A percentile compares a stretch with the other conserved stretches of the same genome.
Conservation (phyloP, 2,888 invertebrate genomes). For the Anodontia alba region DNA sequence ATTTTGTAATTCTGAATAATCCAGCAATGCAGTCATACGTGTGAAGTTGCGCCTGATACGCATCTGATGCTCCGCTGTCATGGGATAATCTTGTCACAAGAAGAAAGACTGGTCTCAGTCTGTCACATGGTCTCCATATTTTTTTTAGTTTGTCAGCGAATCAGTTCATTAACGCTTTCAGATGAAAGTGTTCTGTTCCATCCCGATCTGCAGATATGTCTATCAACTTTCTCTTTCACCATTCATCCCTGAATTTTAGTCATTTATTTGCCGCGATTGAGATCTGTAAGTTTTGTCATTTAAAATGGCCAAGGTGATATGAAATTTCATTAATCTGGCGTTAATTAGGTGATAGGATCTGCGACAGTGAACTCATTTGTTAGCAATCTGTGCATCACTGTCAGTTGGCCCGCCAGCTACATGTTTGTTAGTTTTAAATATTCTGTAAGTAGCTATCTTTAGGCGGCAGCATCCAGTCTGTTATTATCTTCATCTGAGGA, state of each 20-base stretch:
- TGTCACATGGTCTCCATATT: neutral
- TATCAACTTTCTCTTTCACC: neutral
- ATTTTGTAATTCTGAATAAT: too few species aligned
- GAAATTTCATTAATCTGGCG: conserved; percentile 3
- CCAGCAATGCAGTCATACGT: too few species aligned
- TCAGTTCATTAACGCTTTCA: neutral
- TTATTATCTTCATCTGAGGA: neutral
- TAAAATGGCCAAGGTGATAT: conserved; percentile 1
- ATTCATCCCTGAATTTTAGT: neutral
- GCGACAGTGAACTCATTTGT: neutral
- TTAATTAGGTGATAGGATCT: neutral
- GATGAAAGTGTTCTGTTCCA: neutral
- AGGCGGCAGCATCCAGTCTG: neutral
- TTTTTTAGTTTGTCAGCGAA: neutral
- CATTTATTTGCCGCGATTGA: neutral
- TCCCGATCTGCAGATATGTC: neutral
- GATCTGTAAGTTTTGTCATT: neutral
- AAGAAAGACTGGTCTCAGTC: neutral
- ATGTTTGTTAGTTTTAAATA: too few species aligned
- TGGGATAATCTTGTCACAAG: too few species aligned
- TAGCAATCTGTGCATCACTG: neutral
- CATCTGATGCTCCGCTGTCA: too few species aligned
- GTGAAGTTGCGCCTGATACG: too few species aligned
- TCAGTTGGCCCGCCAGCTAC: neutral
- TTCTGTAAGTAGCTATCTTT: neutral